These are phyloP conservation scores for Rhinolophus ferrumequinum DNA, from an alignment of 2,113 vertebrate species.

Conservation along the genomic window DNA sequence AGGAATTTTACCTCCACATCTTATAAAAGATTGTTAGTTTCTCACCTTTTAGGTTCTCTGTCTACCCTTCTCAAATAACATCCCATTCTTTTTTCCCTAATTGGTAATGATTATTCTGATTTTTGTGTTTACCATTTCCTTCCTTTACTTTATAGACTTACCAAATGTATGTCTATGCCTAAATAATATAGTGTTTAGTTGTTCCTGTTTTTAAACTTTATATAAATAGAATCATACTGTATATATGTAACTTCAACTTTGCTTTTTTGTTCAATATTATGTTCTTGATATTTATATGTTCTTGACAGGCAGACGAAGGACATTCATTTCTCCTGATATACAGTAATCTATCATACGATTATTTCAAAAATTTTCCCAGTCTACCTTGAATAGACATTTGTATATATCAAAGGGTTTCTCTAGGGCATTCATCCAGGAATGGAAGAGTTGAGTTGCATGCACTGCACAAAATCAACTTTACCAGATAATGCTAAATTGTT, in stretches of 20 bases:
- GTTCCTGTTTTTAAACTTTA: not conserved
- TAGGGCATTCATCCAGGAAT: not conserved
- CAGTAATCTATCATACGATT: not conserved
- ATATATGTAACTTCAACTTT: conserved; percentile 22
- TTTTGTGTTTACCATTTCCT: not conserved
- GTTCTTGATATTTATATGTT: not conserved
- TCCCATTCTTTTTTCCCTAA: not conserved
- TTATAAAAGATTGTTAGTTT: not conserved
- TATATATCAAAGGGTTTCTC: not conserved
- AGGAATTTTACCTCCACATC: not conserved
- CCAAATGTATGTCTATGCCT: not conserved
- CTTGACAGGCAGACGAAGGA: not conserved
- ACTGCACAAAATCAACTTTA: not conserved
- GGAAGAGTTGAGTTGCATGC: not conserved
- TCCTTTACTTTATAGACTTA: not conserved
- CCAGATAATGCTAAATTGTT: not conserved
- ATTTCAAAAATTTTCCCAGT: not conserved
- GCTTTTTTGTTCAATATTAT: not conserved
- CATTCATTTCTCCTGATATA: not conserved
- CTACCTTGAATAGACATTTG: not conserved
- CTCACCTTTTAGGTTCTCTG: not conserved
- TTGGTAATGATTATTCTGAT: not conserved
- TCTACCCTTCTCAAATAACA: not conserved
- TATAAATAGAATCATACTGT: not conserved
- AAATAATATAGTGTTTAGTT: not conserved